phyloP scores from a whole-genome alignment of 1,140 invertebrate genomes.

The Zaprionus capensis region DNA sequence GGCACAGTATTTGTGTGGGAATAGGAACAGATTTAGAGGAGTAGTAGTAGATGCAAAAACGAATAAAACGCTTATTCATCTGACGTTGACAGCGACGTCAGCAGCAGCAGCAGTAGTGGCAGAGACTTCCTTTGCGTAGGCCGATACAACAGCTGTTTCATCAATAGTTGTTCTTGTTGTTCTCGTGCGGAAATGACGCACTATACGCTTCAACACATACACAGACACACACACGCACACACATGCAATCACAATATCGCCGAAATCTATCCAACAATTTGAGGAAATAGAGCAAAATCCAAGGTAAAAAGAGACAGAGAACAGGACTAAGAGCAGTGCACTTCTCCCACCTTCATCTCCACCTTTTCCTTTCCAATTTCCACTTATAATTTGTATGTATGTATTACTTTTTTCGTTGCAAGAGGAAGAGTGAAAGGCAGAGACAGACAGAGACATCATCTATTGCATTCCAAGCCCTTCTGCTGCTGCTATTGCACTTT shows the following conservation, averaged over 20 bases:
- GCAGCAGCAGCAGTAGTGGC: conserved; percentile 5
- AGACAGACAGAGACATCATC: conserved; percentile 24
- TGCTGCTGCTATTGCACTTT: conserved; percentile 56
- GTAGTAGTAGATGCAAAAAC: neutral
- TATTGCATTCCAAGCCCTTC: conserved; percentile 56
- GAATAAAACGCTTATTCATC: neutral
- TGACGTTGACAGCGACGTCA: conserved; percentile 15
- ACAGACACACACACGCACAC: neutral
- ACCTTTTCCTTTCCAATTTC: neutral
- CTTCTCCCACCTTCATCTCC: neutral
- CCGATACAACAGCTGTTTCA: neutral
- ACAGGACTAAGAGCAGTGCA: neutral
- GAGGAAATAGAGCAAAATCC: neutral
- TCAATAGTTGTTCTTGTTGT: neutral
- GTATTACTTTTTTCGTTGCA: conserved; percentile 4
- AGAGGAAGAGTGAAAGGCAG: conserved; percentile 18
- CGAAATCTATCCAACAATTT: neutral
- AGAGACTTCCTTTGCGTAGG: conserved; percentile 1
- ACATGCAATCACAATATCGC: neutral
- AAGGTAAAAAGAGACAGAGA: neutral
- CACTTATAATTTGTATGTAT: conserved; percentile 1
- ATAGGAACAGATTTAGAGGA: neutral
- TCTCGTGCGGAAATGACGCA: conserved; percentile 3
- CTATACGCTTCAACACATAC: neutral
- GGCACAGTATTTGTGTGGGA: conserved; percentile 1